A percentile compares a stretch with the other conserved stretches of the same genome.
Conservation (phyloP, 2,888 invertebrate genomes). For the Watsonalla cultraria region DNA sequence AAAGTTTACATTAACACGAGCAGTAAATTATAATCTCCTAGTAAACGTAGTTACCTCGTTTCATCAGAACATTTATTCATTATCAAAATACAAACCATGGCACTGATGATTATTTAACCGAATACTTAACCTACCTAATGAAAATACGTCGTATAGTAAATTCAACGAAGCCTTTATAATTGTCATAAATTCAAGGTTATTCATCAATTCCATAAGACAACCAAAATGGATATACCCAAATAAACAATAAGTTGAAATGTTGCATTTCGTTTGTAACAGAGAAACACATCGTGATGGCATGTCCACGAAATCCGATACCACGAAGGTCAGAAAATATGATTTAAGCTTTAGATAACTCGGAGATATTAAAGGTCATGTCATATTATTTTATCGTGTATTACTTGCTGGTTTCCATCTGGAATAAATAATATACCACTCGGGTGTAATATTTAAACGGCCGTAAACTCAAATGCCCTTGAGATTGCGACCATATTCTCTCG, state of each 20-base stretch:
- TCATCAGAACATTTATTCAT: too few relatives aligned
- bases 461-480: slow-evolving; percentile 58
- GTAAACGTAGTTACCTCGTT: too few relatives aligned
- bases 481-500: slow-evolving; percentile 41
- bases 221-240: too few relatives aligned
- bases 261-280: too few relatives aligned
- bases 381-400: slow-evolving; percentile 8
- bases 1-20: not conserved
- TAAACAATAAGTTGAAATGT: too few relatives aligned
- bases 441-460: slow-evolving; percentile 31
- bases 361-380: slow-evolving; percentile 8
- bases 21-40: not conserved
- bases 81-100: too few relatives aligned
- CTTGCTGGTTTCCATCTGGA: slow-evolving; percentile 9
- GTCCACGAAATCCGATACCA: not conserved
- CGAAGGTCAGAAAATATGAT: slow-evolving; percentile 5
- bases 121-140: too few relatives aligned
- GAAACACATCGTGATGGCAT: not conserved
- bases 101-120: too few relatives aligned
- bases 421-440: slow-evolving; percentile 13
- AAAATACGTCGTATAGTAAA: too few relatives aligned
- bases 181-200: too few relatives aligned
- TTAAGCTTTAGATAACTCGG: slow-evolving; percentile 7
- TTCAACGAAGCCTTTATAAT: too few relatives aligned
- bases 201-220: too few relatives aligned